Percentiles rank a stretch among this genome's conserved stretches.
Evolutionary conservation across 2,797 vertebrate species (phyloP).

Genomic region (Pseudotriccus pelzelni): DNA sequence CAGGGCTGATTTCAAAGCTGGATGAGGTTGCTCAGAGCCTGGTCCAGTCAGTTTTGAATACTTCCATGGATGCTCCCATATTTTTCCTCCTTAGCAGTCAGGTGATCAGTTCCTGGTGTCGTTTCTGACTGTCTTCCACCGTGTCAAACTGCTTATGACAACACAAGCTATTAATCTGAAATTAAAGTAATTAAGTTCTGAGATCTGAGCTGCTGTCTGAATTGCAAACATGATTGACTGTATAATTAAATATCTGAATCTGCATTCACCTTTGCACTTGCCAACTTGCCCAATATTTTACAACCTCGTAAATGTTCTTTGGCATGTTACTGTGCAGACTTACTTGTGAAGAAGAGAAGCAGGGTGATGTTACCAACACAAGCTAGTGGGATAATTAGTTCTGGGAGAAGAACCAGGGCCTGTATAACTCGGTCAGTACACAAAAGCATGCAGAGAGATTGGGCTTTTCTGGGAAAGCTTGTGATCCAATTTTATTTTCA

Average conservation of each 20-base stretch:
- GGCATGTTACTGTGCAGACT: neutral
- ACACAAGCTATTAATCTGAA: constrained; percentile 56
- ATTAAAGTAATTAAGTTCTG: constrained; percentile 68
- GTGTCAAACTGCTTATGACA: neutral
- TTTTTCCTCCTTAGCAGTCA: neutral
- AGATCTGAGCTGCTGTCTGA: constrained; percentile 65
- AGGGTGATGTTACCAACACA: neutral
- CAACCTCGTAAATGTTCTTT: neutral
- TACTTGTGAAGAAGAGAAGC: neutral
- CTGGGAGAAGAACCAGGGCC: neutral
- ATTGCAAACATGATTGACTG: constrained; percentile 62
- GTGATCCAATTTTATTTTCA: neutral
- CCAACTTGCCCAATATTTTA: neutral
- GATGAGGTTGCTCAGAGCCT: neutral
- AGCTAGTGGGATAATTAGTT: neutral
- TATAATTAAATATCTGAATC: constrained; percentile 62
- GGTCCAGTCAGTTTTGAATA: neutral
- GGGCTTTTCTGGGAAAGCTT: neutral
- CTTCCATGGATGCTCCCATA: neutral
- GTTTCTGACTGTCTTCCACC: neutral
- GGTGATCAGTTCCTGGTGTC: neutral
- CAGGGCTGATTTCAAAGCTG: neutral
- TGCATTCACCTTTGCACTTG: constrained; percentile 50
- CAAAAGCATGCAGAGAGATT: neutral
- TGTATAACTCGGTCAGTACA: neutral